phyloP scores from a whole-genome alignment of 1,140 invertebrate genomes.

The Drosophila pandora region DNA sequence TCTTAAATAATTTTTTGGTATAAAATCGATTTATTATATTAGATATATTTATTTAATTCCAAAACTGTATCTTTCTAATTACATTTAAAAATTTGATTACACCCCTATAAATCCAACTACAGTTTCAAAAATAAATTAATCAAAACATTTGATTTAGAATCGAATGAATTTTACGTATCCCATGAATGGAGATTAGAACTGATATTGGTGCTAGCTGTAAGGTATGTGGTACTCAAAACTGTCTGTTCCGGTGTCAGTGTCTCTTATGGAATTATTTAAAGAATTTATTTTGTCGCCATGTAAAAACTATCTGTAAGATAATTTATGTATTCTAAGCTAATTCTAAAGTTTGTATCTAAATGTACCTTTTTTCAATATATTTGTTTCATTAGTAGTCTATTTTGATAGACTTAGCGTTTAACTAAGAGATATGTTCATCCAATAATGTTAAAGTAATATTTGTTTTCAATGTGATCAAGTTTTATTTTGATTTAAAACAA shows the following conservation, averaged over 20 bases:
- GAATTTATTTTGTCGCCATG: slow-evolving; percentile 66
- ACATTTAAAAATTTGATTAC: no score
- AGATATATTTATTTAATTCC: background rate
- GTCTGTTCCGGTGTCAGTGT: slow-evolving; percentile 84
- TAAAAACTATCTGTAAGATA: background rate
- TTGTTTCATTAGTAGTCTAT: background rate
- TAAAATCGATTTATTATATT: background rate
- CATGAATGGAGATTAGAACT: background rate
- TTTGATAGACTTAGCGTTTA: no score
- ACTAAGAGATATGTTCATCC: no score
- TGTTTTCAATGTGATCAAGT: slow-evolving; percentile 2
- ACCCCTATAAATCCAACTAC: no score
- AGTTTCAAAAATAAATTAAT: no score
- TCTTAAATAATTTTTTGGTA: slow-evolving; percentile 1
- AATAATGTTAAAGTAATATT: background rate
- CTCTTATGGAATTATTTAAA: slow-evolving; percentile 39
- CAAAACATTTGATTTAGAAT: no score
- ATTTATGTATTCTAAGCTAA: background rate
- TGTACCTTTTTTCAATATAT: background rate
- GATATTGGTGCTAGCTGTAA: slow-evolving; percentile 65
- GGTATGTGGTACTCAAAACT: slow-evolving; percentile 83
- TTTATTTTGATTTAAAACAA: slow-evolving; percentile 7
- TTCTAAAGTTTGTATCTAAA: background rate
- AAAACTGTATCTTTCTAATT: background rate
- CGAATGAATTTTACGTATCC: background rate